Evolutionary conservation across 2,113 vertebrate genomes (phyloP).

Genomic region (Charina bottae): DNA sequence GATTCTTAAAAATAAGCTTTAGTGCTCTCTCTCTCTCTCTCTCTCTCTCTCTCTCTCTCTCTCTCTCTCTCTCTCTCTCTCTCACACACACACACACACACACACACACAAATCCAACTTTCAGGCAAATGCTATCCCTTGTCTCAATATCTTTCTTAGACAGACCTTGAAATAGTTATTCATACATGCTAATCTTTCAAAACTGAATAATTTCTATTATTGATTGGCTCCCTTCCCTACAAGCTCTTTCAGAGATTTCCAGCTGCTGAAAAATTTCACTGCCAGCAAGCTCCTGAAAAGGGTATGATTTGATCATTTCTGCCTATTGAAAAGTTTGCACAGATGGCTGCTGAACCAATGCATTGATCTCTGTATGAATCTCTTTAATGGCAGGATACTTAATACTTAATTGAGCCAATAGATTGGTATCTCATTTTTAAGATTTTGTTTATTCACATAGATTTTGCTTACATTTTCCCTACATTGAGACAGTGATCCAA

Average conservation of each 20-base stretch:
- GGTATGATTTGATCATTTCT: slow-evolving; percentile 39
- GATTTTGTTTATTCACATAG: not conserved
- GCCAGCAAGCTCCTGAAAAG: slow-evolving; percentile 49
- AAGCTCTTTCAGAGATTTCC: slow-evolving; percentile 40
- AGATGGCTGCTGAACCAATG: slow-evolving; percentile 37
- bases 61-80: not conserved
- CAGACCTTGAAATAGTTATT: slow-evolving; percentile 66
- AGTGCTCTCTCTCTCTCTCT: not conserved
- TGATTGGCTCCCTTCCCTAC: slow-evolving; percentile 43
- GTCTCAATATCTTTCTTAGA: slow-evolving; percentile 42
- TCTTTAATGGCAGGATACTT: slow-evolving; percentile 28
- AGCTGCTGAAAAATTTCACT: slow-evolving; percentile 40
- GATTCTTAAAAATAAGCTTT: not conserved
- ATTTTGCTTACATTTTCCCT: slow-evolving; percentile 5
- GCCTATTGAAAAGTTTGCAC: slow-evolving; percentile 40
- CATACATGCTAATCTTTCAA: slow-evolving; percentile 62
- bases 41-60: too few species aligned
- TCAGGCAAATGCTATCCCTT: not conserved
- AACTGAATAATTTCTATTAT: slow-evolving; percentile 53
- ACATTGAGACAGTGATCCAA: not conserved
- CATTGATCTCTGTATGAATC: slow-evolving; percentile 27
- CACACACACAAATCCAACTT: not conserved
- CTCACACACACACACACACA: too few species aligned
- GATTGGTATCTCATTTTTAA: slow-evolving; percentile 34
- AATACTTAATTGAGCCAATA: slow-evolving; percentile 19